Conservation (phyloP, 1,140 invertebrate genomes). For the Drosophila chauvacae region DNA sequence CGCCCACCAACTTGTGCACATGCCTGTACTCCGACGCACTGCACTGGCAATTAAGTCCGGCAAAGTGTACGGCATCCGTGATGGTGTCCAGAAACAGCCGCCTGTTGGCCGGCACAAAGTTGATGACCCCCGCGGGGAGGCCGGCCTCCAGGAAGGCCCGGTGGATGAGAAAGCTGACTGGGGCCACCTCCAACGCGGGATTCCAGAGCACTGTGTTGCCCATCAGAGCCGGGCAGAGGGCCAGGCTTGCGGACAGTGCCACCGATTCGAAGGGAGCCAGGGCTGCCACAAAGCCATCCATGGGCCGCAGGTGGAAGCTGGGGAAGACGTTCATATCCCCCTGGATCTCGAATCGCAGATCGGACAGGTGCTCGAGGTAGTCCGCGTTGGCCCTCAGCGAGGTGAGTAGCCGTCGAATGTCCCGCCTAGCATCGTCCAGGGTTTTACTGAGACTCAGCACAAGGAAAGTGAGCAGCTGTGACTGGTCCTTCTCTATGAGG, state of each 20-base stretch:
- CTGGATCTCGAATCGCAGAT: constrained; percentile 86
- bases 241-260: constrained; percentile 97
- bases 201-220: constrained; percentile 99
- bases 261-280: constrained; percentile 99
- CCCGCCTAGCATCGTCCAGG: constrained; percentile 97
- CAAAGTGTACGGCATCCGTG: constrained; percentile 92
- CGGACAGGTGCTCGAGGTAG: constrained; percentile 89
- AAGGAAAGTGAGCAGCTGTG: constrained; percentile 95
- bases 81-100: constrained; percentile 96
- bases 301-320: constrained; percentile 88
- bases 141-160: constrained; percentile 96
- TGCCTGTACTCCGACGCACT: constrained; percentile 90
- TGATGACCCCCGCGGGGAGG: constrained; percentile 96
- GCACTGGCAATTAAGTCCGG: constrained; percentile 98
- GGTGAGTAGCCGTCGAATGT: constrained; percentile 96
- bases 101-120: constrained; percentile 97
- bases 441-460: constrained; percentile 99
- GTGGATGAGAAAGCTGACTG: constrained; percentile 97
- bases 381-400: constrained; percentile 97
- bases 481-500: constrained; percentile 94
- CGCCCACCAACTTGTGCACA: constrained; percentile 95
- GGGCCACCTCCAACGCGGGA: constrained; percentile 97
- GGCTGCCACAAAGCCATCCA: constrained; percentile 98
- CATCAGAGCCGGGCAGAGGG: constrained; percentile 98
- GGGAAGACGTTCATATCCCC: constrained; percentile 86